Evolutionary conservation across 1,140 invertebrate genomes (phyloP).

Genomic region (Drosophila saltans): DNA sequence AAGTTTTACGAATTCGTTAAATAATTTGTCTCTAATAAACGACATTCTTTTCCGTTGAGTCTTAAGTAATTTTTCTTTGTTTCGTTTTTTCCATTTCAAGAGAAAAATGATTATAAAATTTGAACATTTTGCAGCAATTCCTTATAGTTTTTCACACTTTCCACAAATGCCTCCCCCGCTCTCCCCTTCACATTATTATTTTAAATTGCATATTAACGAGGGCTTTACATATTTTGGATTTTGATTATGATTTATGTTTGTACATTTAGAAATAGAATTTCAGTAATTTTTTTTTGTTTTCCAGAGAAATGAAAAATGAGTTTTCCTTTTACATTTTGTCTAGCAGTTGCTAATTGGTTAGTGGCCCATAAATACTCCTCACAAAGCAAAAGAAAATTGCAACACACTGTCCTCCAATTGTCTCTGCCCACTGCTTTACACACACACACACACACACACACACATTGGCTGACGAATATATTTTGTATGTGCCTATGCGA

Average conservation of each 20-base stretch:
- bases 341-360: slow-evolving; percentile 24
- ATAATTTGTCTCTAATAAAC: too few relatives aligned
- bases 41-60: too few relatives aligned
- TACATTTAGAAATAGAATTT: slow-evolving; percentile 40
- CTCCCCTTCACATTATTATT: too few relatives aligned
- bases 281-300: slow-evolving; percentile 37
- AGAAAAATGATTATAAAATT: too few relatives aligned
- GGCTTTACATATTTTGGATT: background rate
- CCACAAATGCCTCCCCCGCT: background rate
- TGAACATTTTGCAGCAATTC: too few relatives aligned
- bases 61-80: too few relatives aligned
- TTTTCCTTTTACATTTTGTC: slow-evolving; percentile 25
- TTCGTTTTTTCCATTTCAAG: too few relatives aligned
- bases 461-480: slow-evolving; percentile 15
- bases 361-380: background rate
- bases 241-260: slow-evolving; percentile 40
- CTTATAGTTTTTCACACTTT: background rate
- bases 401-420: slow-evolving; percentile 57
- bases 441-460: slow-evolving; percentile 28
- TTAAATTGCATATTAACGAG: too few relatives aligned
- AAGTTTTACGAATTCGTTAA: too few relatives aligned
- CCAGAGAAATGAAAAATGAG: slow-evolving; percentile 39
- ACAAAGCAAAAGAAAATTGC: slow-evolving; percentile 36
- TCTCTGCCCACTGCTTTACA: slow-evolving; percentile 30
- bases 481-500: slow-evolving; percentile 12